Conservation (phyloP, 2,888 invertebrate genomes). For the Synanthedon formicaeformis region DNA sequence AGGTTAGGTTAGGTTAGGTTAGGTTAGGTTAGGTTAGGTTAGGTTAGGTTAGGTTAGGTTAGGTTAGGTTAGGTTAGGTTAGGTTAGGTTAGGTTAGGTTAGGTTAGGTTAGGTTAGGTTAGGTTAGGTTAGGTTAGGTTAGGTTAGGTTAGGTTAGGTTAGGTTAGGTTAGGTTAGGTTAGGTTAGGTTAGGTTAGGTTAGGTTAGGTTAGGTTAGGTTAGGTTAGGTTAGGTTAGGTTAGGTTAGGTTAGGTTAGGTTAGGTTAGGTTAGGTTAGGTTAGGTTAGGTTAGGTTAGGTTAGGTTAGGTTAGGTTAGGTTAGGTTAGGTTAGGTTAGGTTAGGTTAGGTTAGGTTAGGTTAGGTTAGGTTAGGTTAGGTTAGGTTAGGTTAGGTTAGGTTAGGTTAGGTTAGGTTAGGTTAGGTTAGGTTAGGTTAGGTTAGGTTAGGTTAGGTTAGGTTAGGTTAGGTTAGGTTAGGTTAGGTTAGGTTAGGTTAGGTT, state of each 20-base stretch:
- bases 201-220: slow-evolving; percentile 7
- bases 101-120: slow-evolving; percentile 8
- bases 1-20: slow-evolving; percentile 18
- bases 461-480: no score
- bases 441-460: no score
- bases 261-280: slow-evolving; percentile 2
- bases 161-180: slow-evolving; percentile 8
- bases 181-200: slow-evolving; percentile 8
- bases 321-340: no score
- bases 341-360: no score
- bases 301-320: no score
- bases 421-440: no score
- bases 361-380: no score
- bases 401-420: no score
- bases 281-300: no score
- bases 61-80: slow-evolving; percentile 6
- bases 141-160: slow-evolving; percentile 7
- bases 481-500: no score
- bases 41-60: slow-evolving; percentile 9
- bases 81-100: slow-evolving; percentile 7
- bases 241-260: background rate
- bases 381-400: no score
- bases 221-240: slow-evolving; percentile 4
- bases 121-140: slow-evolving; percentile 8
- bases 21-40: slow-evolving; percentile 18